Evolutionary conservation across 2,113 vertebrate genomes (phyloP), one percentile per base, ranked within the genome.

Genomic region (Pristiophorus japonicus): DNA sequence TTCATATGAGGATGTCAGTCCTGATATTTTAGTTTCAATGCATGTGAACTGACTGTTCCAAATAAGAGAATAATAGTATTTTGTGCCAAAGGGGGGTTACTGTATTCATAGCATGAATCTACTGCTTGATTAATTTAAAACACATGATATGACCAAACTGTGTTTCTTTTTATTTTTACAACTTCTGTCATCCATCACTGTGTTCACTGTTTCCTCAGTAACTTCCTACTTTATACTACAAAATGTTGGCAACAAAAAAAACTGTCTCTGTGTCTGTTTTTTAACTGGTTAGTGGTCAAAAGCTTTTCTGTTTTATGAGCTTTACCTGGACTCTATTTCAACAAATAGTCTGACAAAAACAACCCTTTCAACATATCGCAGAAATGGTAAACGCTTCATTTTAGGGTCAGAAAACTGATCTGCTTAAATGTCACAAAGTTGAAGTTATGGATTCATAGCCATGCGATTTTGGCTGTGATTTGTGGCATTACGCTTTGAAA

Each of bases 41-140:
- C 93, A 94, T 70, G 65, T 90, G 87, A 90, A 34, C 51, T 51
- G 87, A 90, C 47, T 51, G 87, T 51, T 94, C 93, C 63, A 94
- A 94, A 94, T 73, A 70, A 70, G 93, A 70, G 93, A 73, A 94
- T 16, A 67, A 45, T 70, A 47, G 66, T 51, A 94, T 94, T 94
- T 51, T 94, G 65, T 94, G 93, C 93, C 93, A 94, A 94, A 70
- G 42, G 63, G 88, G 65, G 38, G 55, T 47, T 45, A 70, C 66
- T 70, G 45, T n/a, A 70, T 94, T 47, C 93, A 70, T 73, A 70
- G 65, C 93, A 47, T 94, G 18, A 94, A 94, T 94, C 92, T 47
- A 94, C 92, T 38, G 66, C 93, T 67, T 94, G 93, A 94, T 94
- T 92, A 94, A 94, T 94, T 51, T 94, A 66, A 94, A 94, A 94